Evolutionary conservation across 2,888 invertebrate genomes (phyloP), one percentile per base, ranked within the genome.

Genomic region (Eurois occulta): DNA sequence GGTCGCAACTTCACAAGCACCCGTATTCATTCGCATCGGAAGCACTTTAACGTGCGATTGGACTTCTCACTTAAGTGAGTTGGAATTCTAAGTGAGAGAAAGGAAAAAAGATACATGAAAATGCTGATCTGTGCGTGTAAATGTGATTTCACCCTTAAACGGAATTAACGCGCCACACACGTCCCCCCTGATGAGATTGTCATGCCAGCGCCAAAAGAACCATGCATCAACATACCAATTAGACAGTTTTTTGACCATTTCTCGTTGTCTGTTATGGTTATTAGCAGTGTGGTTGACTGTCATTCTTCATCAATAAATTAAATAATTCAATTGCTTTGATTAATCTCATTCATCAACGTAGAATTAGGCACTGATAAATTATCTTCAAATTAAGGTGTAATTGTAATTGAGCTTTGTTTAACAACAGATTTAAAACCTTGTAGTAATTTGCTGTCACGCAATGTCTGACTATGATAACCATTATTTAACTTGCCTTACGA

Each of bases 381-480:
- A 41, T 2, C 38, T 10, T n/a, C 4, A 28, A 58, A 66, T 66
- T 66, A 35, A 64, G 28, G 18, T 43, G 41, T 77, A 43, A 35
- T 62, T 48, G 38, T 38, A 21, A 65, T 58, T 41, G 18, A 10
- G 3, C 4, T 75, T 75, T 60, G 66, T 52, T 74, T 35, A 58
- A 58, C 65, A 58, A 48, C 28, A 48, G 24, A 75, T 35, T 38
- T 32, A 64, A 72, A 52, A 80, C 32, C 41, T 24, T 41, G 21
- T n/a, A 7, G 38, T 8, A 16, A 16, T 35, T 79, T 24, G 13
- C 18, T 75, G 48, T 66, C 82, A 81, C 58, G 75, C 66, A n/a
- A 66, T 28, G 48, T 60, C 41, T 78, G 46, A 48, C 41, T 75
- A 35, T 24, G 65, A 24, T 48, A 41, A 35, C 28, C 48, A 81